A percentile compares a stretch with the other conserved stretches of the same genome.
Conservation (phyloP, 2,888 invertebrate species). For the Hyles lineata region DNA sequence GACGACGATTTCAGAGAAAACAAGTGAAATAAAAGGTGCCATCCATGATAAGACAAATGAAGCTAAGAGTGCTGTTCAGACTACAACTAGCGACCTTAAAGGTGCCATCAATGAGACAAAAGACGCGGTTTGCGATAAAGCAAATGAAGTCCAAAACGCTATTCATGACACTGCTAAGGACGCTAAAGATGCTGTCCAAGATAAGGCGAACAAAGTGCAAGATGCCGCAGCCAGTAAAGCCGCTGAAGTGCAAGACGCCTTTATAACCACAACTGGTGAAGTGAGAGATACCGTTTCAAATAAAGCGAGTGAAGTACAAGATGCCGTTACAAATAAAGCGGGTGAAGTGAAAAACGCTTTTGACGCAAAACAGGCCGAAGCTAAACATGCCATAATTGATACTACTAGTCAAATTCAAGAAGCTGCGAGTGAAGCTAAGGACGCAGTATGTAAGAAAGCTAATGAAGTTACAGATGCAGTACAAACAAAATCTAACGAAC, state of each 20-base stretch:
- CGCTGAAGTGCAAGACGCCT: conserved; percentile 42
- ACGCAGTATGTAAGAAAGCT: conserved; percentile 32
- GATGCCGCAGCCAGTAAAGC: conserved; percentile 45
- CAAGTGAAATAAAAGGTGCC: conserved; percentile 40
- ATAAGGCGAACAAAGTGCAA: conserved; percentile 44
- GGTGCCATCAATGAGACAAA: conserved; percentile 49
- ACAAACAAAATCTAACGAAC: conserved; percentile 37
- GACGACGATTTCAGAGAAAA: conserved; percentile 44
- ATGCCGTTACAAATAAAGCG: conserved; percentile 46
- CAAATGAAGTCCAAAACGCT: conserved; percentile 47
- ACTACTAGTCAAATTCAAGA: conserved; percentile 53
- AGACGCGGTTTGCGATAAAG: conserved; percentile 50
- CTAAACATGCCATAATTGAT: conserved; percentile 47
- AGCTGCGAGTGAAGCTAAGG: conserved; percentile 42
- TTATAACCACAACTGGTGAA: conserved; percentile 39
- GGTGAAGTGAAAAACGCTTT: conserved; percentile 40
- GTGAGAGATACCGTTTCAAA: conserved; percentile 27
- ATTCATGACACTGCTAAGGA: conserved; percentile 45
- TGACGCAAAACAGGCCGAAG: conserved; percentile 40
- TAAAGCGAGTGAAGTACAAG: conserved; percentile 43
- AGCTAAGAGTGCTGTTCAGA: conserved; percentile 42
- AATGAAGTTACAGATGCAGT: conserved; percentile 38
- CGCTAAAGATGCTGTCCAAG: conserved; percentile 39
- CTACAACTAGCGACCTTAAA: conserved; percentile 48
- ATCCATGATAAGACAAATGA: conserved; percentile 45